Evolutionary conservation across 2,888 invertebrate genomes (phyloP), one percentile per base, ranked within the genome.

Genomic region (Athalia circularis): DNA sequence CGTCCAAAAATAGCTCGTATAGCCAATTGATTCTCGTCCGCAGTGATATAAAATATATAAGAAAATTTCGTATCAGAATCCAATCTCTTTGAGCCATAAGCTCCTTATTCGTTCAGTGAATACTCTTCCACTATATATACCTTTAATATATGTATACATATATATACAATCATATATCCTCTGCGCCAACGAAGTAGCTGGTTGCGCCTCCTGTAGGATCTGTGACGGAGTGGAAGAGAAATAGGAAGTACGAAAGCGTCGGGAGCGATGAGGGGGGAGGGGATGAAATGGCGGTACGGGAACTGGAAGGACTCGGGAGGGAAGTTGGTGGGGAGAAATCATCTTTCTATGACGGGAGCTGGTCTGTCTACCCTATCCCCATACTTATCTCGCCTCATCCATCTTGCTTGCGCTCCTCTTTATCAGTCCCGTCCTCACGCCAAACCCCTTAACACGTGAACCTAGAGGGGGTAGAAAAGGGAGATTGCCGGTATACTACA

Each of bases 341-440:
- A 80, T 80, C 77, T 79, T 80, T 80, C 77, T 79, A 80, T 82
- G 81, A 80, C 80, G 80, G 79, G 29, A 29, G 79, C 80, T 78
- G 79, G 70, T 80, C 29, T 29, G 29, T 29, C 76, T 79, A 77
- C 79, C 80, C 79, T 64, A 74, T 61, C 68, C 65, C 77, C 80
- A 78, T 80, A 80, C 82, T 84, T 84, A 85, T 86, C 84, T 83
- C 79, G 64, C 79, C 83, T 79, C 85, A 86, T 86, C 83, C 83
- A 85, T 86, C 85, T 85, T 86, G 82, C 81, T 82, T 76, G 79
- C 59, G 80, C 79, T 79, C 77, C 82, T 82, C 82, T 85, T 84
- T 83, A 83, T 85, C 83, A 82, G 82, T 79, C 79, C 29, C 80
- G 79, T 79, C 78, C 79, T 65, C 65, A 59, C 65, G 78, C 80